Percentiles rank a stretch among this genome's conserved stretches.
Evolutionary conservation across 2,797 vertebrate species (phyloP).

Genomic region (Takifugu rubripes): DNA sequence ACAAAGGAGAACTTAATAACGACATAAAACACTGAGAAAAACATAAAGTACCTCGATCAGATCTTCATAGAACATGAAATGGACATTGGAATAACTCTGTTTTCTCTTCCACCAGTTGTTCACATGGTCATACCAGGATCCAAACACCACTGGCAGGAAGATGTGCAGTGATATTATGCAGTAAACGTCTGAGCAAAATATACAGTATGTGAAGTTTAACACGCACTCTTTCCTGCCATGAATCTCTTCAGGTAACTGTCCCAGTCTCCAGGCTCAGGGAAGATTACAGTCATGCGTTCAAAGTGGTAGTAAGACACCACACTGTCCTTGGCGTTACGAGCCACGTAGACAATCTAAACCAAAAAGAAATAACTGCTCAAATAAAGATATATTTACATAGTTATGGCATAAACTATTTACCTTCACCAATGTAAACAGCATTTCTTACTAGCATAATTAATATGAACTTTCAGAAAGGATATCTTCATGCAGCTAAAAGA

Average conservation of each 20-base stretch:
- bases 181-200: not conserved
- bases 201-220: not conserved
- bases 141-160: conserved; percentile 69
- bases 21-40: too few species aligned
- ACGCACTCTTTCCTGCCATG: conserved; percentile 65
- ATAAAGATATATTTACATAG: not conserved
- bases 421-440: not conserved
- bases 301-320: conserved; percentile 86
- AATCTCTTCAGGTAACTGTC: conserved; percentile 61
- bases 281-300: conserved; percentile 73
- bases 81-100: conserved; percentile 43
- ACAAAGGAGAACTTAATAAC: not conserved
- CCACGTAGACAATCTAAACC: conserved; percentile 76
- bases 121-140: conserved; percentile 83
- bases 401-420: not conserved
- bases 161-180: too few species aligned
- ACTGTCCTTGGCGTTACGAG: conserved; percentile 87
- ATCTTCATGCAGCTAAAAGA: not conserved
- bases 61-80: conserved; percentile 61
- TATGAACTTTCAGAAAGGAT: not conserved
- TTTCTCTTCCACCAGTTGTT: conserved; percentile 81
- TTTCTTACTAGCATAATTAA: not conserved
- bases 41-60: conserved; percentile 49
- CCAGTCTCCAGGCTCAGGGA: conserved; percentile 81
- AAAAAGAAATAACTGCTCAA: not conserved